Base-by-base conservation (phyloP, 1,140 invertebrate species). In the Macrosteles quadrilineatus region DNA sequence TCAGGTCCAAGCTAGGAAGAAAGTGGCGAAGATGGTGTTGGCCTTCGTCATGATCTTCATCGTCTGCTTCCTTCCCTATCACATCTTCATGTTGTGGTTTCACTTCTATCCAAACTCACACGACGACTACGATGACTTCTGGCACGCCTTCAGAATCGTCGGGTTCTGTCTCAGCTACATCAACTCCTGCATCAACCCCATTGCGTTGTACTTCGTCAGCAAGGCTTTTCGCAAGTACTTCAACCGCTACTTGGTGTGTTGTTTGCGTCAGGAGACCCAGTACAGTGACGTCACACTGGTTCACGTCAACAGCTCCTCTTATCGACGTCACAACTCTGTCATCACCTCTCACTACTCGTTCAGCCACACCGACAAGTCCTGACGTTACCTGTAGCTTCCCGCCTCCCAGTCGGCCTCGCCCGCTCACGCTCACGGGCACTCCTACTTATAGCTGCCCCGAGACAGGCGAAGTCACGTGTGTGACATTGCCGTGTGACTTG, bases 171-270 rank as follows among this genome's bases (percentile, higher is more conserved):
- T 95, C 29, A 91, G 90, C 74, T 97, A 95, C 80, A 86, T 94
- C 45, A 96, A 97, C 81, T 95, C 94, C 12, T 96, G 94, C 81
- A 90, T 96, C 70, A 97, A 97, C 82, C 95, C 95, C 0, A 90
- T 96, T 30, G 93, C 94, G 0, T 83, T 97, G 2, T 97, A 96
- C 78, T 95, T 93, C 78, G 88, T 97, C 70, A 96, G 93, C 74
- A 91, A 92, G 1, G 91, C 93, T n/a, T 98, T 97, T 82, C 87
- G 94, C 4, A 84, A 86, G 71, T 90, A 95, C 82, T 98, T 96
- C 83, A 95, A 97, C 81, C 84, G 89, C 19, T 94, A 96, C 80
- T 83, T 97, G 9, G 95, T 93, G 81, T 94, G 91, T 76, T 88
- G 87, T 21, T 17, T 65, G 3, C 29, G 32, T n/a, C 23, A 2